Conservation (phyloP, 2,888 invertebrate genomes). For the Catocala nupta region DNA sequence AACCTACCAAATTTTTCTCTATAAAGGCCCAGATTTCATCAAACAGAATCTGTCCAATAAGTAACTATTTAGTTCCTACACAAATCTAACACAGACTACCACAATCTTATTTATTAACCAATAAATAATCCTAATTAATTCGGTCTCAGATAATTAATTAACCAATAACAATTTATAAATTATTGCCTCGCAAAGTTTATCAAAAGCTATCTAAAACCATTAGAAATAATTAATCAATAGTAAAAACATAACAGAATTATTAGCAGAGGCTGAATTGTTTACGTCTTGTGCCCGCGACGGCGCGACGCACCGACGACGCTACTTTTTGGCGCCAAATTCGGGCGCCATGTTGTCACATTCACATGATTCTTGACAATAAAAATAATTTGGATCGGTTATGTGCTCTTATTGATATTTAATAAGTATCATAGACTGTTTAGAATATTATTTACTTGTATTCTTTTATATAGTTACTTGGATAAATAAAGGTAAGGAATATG, state of each 20-base stretch:
- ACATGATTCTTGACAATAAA: slow-evolving; percentile 78
- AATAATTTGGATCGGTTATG: slow-evolving; percentile 70
- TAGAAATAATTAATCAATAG: slow-evolving; percentile 59
- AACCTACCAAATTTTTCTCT: too few species aligned
- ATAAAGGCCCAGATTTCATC: too few species aligned
- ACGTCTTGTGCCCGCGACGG: slow-evolving; percentile 59
- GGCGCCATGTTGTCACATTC: slow-evolving; percentile 76
- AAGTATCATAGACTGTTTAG: slow-evolving; percentile 36
- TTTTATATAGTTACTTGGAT: too few species aligned
- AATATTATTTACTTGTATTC: neutral
- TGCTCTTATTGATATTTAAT: slow-evolving; percentile 58
- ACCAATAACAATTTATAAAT: slow-evolving; percentile 2
- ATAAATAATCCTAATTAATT: slow-evolving; percentile 1
- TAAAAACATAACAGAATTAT: slow-evolving; percentile 57
- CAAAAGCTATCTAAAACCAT: slow-evolving; percentile 18
- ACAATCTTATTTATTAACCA: too few species aligned
- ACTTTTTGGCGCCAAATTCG: slow-evolving; percentile 76
- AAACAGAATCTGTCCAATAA: too few species aligned
- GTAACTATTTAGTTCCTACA: too few species aligned
- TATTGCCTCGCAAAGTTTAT: slow-evolving; percentile 5
- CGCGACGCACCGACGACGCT: slow-evolving; percentile 59
- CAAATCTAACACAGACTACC: too few species aligned
- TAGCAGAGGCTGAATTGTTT: slow-evolving; percentile 59
- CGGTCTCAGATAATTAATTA: slow-evolving; percentile 1
- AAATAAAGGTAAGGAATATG: too few species aligned